A percentile compares a stretch with the other conserved stretches of the same genome.
These are phyloP conservation scores for Hydrozoanthus gracilis DNA, from an alignment of 92 coral and sea anemone genomes.

Conservation along the genomic window DNA sequence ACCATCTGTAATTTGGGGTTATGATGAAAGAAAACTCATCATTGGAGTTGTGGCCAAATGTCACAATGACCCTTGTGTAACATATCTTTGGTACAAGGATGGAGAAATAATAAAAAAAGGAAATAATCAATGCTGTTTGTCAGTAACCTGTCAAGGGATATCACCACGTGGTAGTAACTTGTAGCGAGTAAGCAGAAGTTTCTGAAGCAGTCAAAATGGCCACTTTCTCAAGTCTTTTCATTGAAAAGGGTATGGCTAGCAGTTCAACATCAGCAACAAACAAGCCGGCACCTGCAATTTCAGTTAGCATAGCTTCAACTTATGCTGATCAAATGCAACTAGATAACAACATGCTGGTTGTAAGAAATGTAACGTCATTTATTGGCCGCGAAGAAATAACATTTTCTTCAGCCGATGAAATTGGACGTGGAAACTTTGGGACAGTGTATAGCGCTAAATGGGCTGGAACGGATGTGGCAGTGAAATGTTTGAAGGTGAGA, in stretches of 20 bases:
- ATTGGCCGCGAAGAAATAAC: background rate
- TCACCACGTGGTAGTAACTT: conserved; percentile 5
- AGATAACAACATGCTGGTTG: background rate
- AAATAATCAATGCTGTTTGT: conserved; percentile 14
- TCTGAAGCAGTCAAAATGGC: background rate
- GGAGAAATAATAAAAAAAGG: background rate
- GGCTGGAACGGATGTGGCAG: conserved; percentile 45
- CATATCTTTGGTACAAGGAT: no score
- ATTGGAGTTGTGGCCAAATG: no score
- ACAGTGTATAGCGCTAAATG: conserved; percentile 14
- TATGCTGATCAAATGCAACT: background rate
- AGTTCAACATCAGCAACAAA: background rate
- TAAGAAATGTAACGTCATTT: background rate
- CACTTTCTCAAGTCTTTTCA: conserved; percentile 1
- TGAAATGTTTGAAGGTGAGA: conserved; percentile 27
- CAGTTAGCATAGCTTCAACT: background rate
- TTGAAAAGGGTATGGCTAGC: background rate
- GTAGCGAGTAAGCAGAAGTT: conserved; percentile 13
- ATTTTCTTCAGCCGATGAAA: conserved; percentile 11
- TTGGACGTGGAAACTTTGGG: conserved; percentile 18
- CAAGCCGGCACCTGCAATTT: background rate
- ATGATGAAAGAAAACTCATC: no score
- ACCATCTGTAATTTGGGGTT: no score
- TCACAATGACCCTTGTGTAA: no score
- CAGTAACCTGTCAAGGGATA: background rate